Evolutionary conservation across 2,888 invertebrate species (phyloP).

Genomic region (Schizotus pectinicornis): DNA sequence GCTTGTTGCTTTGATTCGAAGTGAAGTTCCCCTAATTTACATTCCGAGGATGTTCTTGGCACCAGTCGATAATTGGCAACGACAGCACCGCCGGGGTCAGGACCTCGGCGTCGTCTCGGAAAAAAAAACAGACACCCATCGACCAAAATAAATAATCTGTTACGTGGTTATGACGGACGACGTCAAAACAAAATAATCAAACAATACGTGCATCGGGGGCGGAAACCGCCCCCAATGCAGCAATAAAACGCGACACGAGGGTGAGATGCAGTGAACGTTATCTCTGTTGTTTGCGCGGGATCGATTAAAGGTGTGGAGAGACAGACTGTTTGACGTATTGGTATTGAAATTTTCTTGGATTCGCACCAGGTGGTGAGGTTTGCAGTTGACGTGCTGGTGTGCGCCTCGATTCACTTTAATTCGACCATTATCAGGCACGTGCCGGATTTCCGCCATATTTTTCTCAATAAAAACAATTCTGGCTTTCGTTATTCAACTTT

Average conservation of each 20-base stretch:
- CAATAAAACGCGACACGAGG: conserved; percentile 20
- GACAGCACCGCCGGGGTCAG: conserved; percentile 17
- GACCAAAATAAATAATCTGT: too few relatives aligned
- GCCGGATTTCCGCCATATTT: conserved; percentile 16
- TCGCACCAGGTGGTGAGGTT: conserved; percentile 35
- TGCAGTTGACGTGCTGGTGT: conserved; percentile 39
- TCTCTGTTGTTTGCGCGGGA: conserved; percentile 13
- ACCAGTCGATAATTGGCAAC: conserved; percentile 51
- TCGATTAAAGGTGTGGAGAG: conserved; percentile 7
- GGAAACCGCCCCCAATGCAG: conserved; percentile 15
- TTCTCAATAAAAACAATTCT: not conserved
- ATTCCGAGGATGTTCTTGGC: conserved; percentile 48
- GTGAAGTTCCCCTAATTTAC: conserved; percentile 51
- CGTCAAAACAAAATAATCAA: conserved; percentile 31
- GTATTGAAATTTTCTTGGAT: conserved; percentile 24
- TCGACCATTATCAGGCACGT: conserved; percentile 27
- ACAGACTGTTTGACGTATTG: conserved; percentile 18
- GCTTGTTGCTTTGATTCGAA: conserved; percentile 51
- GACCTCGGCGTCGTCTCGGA: not conserved
- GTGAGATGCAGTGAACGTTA: conserved; percentile 5
- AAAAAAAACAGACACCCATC: too few relatives aligned
- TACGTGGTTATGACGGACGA: conserved; percentile 22
- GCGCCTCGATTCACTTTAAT: conserved; percentile 28
- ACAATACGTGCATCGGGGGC: conserved; percentile 25
- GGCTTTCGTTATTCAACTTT: not conserved